Evolutionary conservation across 2,797 vertebrate genomes (phyloP).

Genomic region (Aselliscus stoliczkanus): DNA sequence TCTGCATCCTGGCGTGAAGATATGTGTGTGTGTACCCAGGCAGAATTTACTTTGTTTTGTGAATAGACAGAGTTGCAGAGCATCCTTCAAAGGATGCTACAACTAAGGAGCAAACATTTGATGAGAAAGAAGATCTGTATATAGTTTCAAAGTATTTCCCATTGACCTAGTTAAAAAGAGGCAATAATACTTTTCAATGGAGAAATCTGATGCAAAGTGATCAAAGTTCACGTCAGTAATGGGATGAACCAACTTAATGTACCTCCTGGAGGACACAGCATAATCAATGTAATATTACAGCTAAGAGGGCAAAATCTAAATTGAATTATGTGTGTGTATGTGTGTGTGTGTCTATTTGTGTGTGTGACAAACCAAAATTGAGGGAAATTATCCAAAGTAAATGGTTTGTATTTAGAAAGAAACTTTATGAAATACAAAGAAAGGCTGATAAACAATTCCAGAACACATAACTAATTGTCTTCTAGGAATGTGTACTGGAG

Average conservation of each 20-base stretch:
- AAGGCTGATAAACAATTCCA: not conserved
- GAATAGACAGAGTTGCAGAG: not conserved
- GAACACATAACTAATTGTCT: not conserved
- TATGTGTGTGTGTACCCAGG: not conserved
- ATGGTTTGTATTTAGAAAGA: not conserved
- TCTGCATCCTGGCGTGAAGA: not conserved
- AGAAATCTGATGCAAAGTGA: not conserved
- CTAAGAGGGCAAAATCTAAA: not conserved
- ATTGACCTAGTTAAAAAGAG: not conserved
- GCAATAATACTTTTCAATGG: not conserved
- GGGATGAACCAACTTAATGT: not conserved
- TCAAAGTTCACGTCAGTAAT: not conserved
- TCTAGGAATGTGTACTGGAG: not conserved
- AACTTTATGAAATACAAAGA: not conserved
- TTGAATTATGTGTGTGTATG: not conserved
- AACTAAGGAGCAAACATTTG: not conserved
- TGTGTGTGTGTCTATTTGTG: too few relatives aligned
- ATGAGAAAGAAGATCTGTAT: not conserved
- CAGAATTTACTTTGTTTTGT: not conserved
- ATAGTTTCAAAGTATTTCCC: not conserved
- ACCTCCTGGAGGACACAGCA: not conserved
- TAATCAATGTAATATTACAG: not conserved
- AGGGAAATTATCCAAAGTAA: not conserved
- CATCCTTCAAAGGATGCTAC: not conserved
- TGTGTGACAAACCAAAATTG: not conserved